Percentiles rank a stretch among this genome's conserved stretches.
These are phyloP conservation scores for Alviniconcha strummeri DNA, from an alignment of 2,888 invertebrate species.

Conservation along the genomic window DNA sequence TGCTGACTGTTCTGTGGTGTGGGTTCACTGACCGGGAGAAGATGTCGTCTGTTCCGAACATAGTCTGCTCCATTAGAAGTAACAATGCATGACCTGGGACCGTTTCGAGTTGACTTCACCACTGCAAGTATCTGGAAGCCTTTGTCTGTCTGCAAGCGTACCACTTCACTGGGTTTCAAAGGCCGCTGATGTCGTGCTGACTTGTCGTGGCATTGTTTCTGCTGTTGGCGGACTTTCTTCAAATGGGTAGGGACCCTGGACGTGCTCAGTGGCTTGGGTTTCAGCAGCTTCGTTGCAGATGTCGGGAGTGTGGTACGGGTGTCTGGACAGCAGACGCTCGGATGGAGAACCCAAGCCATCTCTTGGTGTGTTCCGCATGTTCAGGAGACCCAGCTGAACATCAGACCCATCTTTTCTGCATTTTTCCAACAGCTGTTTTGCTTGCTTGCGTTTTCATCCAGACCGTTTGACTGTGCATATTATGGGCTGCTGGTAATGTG, in stretches of 20 bases:
- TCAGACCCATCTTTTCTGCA: neutral
- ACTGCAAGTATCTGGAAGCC: neutral
- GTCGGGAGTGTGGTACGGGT: neutral
- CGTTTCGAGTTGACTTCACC: neutral
- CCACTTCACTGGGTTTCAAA: neutral
- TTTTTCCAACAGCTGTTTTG: slow-evolving; percentile 1
- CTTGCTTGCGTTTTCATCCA: slow-evolving; percentile 13
- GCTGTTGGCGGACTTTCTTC: neutral
- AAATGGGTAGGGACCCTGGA: neutral
- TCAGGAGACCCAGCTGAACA: neutral
- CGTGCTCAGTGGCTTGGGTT: neutral
- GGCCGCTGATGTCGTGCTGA: neutral
- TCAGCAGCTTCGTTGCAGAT: neutral
- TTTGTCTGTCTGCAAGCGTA: neutral
- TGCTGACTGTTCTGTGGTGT: no score
- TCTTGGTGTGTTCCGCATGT: neutral
- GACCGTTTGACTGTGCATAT: slow-evolving; percentile 12
- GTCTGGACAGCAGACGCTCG: neutral
- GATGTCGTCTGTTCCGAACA: neutral
- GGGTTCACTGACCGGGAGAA: neutral
- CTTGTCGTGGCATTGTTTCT: neutral
- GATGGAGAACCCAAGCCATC: neutral
- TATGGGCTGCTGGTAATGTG: slow-evolving; percentile 14
- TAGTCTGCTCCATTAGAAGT: neutral
- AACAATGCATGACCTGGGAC: neutral